A percentile compares a stretch with the other conserved stretches of the same genome.
Evolutionary conservation across 1,140 invertebrate genomes (phyloP).

Genomic region (Ostrea edulis): DNA sequence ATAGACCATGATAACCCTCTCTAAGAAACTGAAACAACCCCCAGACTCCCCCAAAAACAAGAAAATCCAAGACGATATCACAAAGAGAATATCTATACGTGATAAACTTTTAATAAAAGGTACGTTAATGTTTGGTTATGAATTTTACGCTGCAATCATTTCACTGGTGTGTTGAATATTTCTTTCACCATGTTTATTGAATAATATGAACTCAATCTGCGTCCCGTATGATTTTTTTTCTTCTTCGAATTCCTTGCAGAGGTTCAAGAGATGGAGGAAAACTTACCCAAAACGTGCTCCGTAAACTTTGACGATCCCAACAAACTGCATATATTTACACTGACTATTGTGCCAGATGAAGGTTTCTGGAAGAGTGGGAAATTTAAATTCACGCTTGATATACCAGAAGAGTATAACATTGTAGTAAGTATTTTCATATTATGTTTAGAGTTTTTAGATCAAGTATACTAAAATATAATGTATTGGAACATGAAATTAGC

Average conservation of each 20-base stretch:
- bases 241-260: constrained; percentile 77
- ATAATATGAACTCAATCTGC: no score
- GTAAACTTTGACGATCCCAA: constrained; percentile 91
- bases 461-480: no score
- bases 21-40: constrained; percentile 86
- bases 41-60: constrained; percentile 72
- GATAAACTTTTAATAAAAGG: constrained; percentile 92
- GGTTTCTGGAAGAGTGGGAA: constrained; percentile 92
- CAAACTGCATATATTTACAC: constrained; percentile 88
- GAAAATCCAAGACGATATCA: constrained; percentile 59
- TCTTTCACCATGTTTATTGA: no score
- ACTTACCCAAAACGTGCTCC: constrained; percentile 89
- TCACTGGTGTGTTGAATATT: no score
- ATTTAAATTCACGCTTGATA: constrained; percentile 91
- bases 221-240: neutral
- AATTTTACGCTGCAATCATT: no score
- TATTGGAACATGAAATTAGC: no score
- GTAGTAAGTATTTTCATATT: constrained; percentile 83
- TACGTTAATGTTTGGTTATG: constrained; percentile 67
- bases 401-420: constrained; percentile 98
- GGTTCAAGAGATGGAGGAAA: constrained; percentile 94
- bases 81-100: constrained; percentile 86
- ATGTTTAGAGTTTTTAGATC: no score
- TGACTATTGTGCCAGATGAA: constrained; percentile 91
- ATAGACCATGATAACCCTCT: constrained; percentile 87